Conservation (phyloP, 2,113 vertebrate genomes). For the Marmota flaviventris region DNA sequence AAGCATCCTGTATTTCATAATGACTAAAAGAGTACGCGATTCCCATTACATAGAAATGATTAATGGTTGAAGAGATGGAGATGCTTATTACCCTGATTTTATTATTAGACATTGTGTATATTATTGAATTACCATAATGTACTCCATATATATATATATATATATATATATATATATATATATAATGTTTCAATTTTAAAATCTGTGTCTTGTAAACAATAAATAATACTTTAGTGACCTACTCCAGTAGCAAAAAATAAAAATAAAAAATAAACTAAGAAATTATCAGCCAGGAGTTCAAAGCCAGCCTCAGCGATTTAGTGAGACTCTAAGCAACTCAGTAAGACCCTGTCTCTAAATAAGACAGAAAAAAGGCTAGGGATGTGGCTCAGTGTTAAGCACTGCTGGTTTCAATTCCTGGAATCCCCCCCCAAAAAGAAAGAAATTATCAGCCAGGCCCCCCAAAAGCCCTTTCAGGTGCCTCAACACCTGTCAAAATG, state of each 20-base stretch:
- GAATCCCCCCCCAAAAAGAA: neutral
- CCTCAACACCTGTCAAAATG: neutral
- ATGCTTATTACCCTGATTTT: neutral
- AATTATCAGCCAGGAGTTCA: neutral
- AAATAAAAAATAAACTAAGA: neutral
- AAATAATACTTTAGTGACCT: neutral
- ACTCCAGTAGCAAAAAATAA: neutral
- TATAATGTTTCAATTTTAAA: neutral
- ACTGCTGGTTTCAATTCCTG: too few species aligned
- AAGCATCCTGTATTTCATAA: neutral
- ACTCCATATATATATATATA: neutral
- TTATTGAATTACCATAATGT: neutral
- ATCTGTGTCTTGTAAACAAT: neutral
- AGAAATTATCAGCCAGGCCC: neutral
- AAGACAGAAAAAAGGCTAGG: too few species aligned
- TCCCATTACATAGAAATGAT: too few species aligned
- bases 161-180: too few species aligned
- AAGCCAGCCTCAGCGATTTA: too few species aligned
- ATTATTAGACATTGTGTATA: neutral
- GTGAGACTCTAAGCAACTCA: too few species aligned
- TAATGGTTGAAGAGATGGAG: neutral
- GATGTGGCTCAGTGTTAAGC: too few species aligned
- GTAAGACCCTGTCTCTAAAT: too few species aligned
- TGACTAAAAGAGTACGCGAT: too few species aligned
- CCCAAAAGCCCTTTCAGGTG: accelerated